Evolutionary conservation across 2,888 invertebrate species (phyloP).

Genomic region (Boloria euphrosyne): DNA sequence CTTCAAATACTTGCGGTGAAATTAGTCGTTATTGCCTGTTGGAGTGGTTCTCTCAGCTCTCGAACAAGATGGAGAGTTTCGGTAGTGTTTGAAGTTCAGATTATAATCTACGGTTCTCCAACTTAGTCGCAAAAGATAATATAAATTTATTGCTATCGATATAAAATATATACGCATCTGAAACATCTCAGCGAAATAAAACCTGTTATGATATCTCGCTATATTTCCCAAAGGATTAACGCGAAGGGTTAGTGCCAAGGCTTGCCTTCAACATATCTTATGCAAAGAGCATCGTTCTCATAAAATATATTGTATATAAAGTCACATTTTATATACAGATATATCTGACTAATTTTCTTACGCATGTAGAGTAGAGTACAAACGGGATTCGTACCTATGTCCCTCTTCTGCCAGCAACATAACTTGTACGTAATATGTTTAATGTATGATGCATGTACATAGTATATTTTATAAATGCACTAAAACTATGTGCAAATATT

Average conservation of each 20-base stretch:
- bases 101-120: neutral
- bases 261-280: neutral
- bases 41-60: conserved; percentile 1
- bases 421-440: too few species aligned
- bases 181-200: neutral
- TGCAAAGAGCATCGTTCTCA: neutral
- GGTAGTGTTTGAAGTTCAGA: neutral
- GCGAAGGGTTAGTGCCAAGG: neutral
- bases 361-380: too few species aligned
- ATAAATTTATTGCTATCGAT: neutral
- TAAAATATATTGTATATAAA: neutral
- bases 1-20: conserved; percentile 8
- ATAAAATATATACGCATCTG: neutral
- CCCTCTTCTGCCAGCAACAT: too few species aligned
- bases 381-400: too few species aligned
- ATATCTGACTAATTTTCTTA: too few species aligned
- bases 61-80: neutral
- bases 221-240: conserved; percentile 15
- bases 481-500: too few species aligned
- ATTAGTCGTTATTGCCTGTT: neutral
- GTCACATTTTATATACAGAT: too few species aligned
- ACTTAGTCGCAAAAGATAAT: neutral
- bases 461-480: too few species aligned
- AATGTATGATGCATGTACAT: too few species aligned
- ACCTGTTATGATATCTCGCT: neutral